These are phyloP conservation scores for Melanocharis versteri DNA, from an alignment of 2,113 vertebrate genomes.

Conservation along the genomic window DNA sequence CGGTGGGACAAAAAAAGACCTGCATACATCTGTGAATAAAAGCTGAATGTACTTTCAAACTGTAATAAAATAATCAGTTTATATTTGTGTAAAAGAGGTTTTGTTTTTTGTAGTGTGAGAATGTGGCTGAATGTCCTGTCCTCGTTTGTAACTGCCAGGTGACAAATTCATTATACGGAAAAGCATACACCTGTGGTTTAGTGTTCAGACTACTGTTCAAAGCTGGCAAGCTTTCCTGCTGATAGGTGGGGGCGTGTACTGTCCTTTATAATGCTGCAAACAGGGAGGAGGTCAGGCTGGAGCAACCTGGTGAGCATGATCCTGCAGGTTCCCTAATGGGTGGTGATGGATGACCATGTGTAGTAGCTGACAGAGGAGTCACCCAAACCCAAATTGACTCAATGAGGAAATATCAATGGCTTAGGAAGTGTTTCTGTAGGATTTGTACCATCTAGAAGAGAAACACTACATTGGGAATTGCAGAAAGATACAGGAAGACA, in stretches of 20 bases:
- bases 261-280: background rate
- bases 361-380: background rate
- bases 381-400: background rate
- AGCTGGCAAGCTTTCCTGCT: background rate
- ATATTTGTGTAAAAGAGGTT: background rate
- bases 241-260: rapidly evolving
- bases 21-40: background rate
- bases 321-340: background rate
- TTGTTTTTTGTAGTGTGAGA: background rate
- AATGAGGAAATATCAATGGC: background rate
- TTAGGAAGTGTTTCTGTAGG: background rate
- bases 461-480: background rate
- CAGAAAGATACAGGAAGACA: background rate
- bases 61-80: background rate
- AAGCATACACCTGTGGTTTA: background rate
- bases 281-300: background rate
- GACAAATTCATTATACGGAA: background rate
- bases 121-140: background rate
- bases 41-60: background rate
- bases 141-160: background rate
- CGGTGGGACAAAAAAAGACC: background rate
- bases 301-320: background rate
- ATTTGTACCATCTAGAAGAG: background rate
- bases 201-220: background rate
- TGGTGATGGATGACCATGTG: background rate